These are phyloP conservation scores for Dryobota labecula DNA, from an alignment of 2,888 invertebrate genomes.

Conservation along the genomic window DNA sequence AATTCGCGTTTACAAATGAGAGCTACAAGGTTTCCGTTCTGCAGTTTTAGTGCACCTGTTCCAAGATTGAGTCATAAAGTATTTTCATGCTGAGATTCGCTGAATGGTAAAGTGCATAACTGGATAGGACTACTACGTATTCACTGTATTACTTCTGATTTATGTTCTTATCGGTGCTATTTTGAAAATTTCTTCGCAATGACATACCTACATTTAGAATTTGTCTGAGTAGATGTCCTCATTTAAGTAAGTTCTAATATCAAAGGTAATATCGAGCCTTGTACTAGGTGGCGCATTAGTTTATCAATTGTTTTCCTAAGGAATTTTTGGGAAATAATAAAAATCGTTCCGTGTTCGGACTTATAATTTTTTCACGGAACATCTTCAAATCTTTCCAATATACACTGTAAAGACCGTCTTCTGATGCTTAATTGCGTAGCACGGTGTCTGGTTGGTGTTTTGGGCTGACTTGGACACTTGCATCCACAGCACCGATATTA, in stretches of 20 bases:
- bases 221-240: background rate
- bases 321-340: too few relatives aligned
- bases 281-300: too few relatives aligned
- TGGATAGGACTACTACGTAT: conserved; percentile 9
- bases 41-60: conserved; percentile 56
- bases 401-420: too few relatives aligned
- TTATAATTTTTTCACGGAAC: too few relatives aligned
- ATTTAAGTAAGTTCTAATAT: background rate
- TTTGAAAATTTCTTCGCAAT: conserved; percentile 1
- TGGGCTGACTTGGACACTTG: too few relatives aligned
- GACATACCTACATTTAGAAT: background rate
- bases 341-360: too few relatives aligned
- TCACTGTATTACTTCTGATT: conserved; percentile 21
- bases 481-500: too few relatives aligned
- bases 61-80: conserved; percentile 58
- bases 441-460: too few relatives aligned
- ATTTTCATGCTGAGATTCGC: conserved; percentile 41
- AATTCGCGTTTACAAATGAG: conserved; percentile 51
- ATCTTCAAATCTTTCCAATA: too few relatives aligned
- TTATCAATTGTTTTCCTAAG: too few relatives aligned
- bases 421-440: too few relatives aligned
- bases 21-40: conserved; percentile 35
- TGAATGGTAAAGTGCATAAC: conserved; percentile 41
- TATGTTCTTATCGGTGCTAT: conserved; percentile 2
- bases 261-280: background rate